Base-by-base conservation (phyloP, 1,140 invertebrate species). In the Diorhabda elongata region DNA sequence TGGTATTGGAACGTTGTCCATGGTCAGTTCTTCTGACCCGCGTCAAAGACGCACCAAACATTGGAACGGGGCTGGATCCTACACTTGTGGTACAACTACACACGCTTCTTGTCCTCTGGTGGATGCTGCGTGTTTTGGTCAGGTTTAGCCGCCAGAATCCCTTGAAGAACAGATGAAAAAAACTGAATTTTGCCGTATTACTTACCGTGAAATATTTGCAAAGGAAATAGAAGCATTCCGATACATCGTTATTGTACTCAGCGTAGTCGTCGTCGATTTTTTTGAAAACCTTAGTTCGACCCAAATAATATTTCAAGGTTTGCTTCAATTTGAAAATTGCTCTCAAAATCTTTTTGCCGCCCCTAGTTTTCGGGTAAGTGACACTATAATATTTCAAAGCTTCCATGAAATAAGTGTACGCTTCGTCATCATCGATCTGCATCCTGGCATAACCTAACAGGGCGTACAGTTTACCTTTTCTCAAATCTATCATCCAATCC, bases 241-340 rank as follows among this genome's bases (percentile, higher is more conserved):
- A 79, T 8, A 87, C 71, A 60, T 83, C 82, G 56, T 85, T 81
- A 44, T 76, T 80, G 70, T 83, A 84, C 62, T 83, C 79, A 0
- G 77, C 76, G 41, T 76, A 69, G 45, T 78, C 75, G n/a, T 75
- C 73, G 66, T 75, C 73, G 44, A 61, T 67, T 61, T 45, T 73
- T 73, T 52, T 60, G 61, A 59, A 66, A 42, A 60, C 65, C 64
- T 47, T 70, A 42, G 44, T 57, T 66, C 9, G 67, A 69, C 61
- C 75, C 7, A 71, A 4, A 52, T 70, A 75, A 4, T 74, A 65
- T 6, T 69, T 64, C 52, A 75, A 8, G 4, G 58, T 63, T 11
- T 77, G 71, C 47, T 70, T 66, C 1, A 76, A 44, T 69, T 80
- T 43, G 7, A 60, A 59, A 69, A 74, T 1, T 77, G 59, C 3